Percentiles rank a stretch among this genome's conserved stretches.
phyloP scores from a whole-genome alignment of 37 sponge, comb jelly and placozoan genomes.

The Cladorhizidae sp. region DNA sequence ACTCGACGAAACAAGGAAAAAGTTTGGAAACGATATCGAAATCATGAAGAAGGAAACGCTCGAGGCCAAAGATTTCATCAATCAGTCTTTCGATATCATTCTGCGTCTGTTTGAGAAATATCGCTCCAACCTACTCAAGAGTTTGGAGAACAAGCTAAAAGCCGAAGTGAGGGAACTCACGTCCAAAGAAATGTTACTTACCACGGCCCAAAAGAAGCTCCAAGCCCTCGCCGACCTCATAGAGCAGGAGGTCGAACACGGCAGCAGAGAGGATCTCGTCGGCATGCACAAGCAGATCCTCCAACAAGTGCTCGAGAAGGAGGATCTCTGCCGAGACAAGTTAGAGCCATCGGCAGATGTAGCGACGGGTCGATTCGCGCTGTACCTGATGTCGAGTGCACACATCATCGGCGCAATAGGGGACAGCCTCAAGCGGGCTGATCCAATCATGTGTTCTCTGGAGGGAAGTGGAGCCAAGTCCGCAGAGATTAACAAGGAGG shows the following conservation, averaged over 20 bases:
- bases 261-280: not conserved
- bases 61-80: not conserved
- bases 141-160: not conserved
- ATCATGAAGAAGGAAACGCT: not conserved
- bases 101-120: not conserved
- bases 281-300: not conserved
- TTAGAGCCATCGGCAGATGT: not conserved
- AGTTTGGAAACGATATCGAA: not conserved
- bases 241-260: not conserved
- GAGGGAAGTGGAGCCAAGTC: not conserved
- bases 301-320: not conserved
- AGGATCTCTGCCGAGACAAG: not conserved
- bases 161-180: not conserved
- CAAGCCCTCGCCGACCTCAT: not conserved
- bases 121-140: not conserved
- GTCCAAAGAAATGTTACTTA: not conserved
- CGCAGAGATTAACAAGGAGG: not conserved
- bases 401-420: not conserved
- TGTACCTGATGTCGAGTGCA: not conserved
- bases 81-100: not conserved
- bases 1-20: not conserved
- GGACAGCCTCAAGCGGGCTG: not conserved
- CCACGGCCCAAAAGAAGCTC: not conserved
- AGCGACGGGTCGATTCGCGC: not conserved
- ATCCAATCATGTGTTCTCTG: not conserved